These are phyloP conservation scores for Zelostemma sp. DNA, from an alignment of 1,140 invertebrate species.

Conservation along the genomic window DNA sequence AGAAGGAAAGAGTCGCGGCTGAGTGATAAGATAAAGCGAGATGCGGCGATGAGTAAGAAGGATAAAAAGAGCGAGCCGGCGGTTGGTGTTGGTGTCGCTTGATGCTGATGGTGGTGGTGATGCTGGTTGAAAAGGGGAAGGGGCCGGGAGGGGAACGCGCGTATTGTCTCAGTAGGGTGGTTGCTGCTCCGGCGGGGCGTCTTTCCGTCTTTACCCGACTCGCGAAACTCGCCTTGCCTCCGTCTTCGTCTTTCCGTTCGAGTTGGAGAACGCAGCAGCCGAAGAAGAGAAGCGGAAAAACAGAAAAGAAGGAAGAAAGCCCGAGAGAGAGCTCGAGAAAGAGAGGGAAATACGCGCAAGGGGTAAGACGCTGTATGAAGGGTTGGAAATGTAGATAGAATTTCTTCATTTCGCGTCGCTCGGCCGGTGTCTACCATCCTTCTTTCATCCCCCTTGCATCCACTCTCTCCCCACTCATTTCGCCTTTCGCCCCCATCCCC, in stretches of 20 bases:
- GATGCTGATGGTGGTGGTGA: constrained; percentile 47
- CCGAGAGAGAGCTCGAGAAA: constrained; percentile 36
- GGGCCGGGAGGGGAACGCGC: constrained; percentile 45
- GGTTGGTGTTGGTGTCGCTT: constrained; percentile 44
- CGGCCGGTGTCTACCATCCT: constrained; percentile 53
- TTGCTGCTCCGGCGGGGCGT: constrained; percentile 53
- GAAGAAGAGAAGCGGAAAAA: constrained; percentile 22
- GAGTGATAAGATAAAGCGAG: constrained; percentile 26
- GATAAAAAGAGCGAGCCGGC: constrained; percentile 41
- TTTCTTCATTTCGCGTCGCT: constrained; percentile 71
- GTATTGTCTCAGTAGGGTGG: constrained; percentile 68
- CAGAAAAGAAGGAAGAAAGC: constrained; percentile 40
- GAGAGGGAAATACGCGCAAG: constrained; percentile 31
- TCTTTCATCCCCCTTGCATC: constrained; percentile 26
- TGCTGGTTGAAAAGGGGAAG: constrained; percentile 53
- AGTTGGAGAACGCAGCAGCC: constrained; percentile 14
- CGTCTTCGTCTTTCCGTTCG: constrained; percentile 12
- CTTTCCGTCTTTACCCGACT: constrained; percentile 8
- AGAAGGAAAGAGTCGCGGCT: constrained; percentile 25
- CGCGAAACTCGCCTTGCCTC: neutral
- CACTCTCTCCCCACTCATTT: constrained; percentile 51
- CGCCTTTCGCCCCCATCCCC: constrained; percentile 60
- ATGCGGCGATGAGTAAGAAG: constrained; percentile 34
- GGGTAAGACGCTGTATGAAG: constrained; percentile 70
- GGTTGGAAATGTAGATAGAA: constrained; percentile 72